Percentiles rank a stretch among this genome's conserved stretches.
Evolutionary conservation across 2,888 invertebrate species (phyloP).

Genomic region (Eupithecia subfuscata): DNA sequence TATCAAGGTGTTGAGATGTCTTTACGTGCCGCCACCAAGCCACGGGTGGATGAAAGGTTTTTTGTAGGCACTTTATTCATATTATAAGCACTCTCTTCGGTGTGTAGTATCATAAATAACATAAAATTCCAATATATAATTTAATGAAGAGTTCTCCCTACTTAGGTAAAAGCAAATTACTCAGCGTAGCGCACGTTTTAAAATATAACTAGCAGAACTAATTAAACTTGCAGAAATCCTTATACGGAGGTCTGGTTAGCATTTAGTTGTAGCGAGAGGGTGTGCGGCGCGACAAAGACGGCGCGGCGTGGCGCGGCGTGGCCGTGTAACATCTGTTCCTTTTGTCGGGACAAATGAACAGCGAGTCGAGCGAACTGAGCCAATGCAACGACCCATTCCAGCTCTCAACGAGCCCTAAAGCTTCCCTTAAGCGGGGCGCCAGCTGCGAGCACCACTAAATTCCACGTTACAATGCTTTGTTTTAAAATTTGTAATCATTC

Average conservation of each 20-base stretch:
- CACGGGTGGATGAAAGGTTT: too few relatives aligned
- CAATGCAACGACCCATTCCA: slow-evolving; percentile 72
- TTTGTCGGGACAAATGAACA: slow-evolving; percentile 79
- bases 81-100: neutral
- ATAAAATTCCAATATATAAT: neutral
- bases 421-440: slow-evolving; percentile 75
- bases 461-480: slow-evolving; percentile 80
- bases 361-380: slow-evolving; percentile 71
- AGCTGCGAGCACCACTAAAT: slow-evolving; percentile 79
- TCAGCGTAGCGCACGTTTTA: slow-evolving; percentile 15
- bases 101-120: neutral
- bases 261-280: slow-evolving; percentile 46
- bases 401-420: slow-evolving; percentile 74
- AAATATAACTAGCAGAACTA: slow-evolving; percentile 33
- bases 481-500: slow-evolving; percentile 84
- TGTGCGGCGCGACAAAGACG: slow-evolving; percentile 35
- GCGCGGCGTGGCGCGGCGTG: slow-evolving; percentile 47
- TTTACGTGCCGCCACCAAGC: neutral
- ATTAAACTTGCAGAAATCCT: slow-evolving; percentile 42
- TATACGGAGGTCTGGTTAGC: slow-evolving; percentile 41
- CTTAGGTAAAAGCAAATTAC: slow-evolving; percentile 16
- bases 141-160: neutral
- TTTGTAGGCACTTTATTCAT: too few relatives aligned
- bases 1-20: neutral
- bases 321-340: slow-evolving; percentile 72